phyloP scores from a whole-genome alignment of 2,888 invertebrate genomes.

The Trimorus sp. region DNA sequence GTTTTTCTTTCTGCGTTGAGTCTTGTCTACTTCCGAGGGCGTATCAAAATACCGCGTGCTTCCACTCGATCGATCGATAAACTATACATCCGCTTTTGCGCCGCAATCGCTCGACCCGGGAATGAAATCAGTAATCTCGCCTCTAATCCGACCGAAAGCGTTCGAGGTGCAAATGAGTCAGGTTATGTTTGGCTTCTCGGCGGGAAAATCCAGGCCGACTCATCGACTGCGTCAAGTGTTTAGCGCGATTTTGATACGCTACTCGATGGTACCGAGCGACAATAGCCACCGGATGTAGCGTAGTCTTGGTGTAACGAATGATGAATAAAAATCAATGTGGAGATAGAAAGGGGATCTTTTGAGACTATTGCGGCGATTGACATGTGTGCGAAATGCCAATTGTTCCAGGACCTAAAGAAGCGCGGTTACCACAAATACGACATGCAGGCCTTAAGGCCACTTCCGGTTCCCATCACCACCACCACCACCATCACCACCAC shows the following conservation, averaged over 20 bases:
- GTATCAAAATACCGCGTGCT: constrained; percentile 39
- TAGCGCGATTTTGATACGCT: constrained; percentile 36
- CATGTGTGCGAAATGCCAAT: constrained; percentile 77
- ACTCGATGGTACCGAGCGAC: background rate
- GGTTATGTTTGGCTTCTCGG: too few relatives aligned
- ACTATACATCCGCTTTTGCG: background rate
- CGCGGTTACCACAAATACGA: constrained; percentile 81
- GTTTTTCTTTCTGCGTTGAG: too few relatives aligned
- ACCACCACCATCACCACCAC: constrained; percentile 74
- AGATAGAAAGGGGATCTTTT: constrained; percentile 38
- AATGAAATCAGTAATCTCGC: constrained; percentile 35
- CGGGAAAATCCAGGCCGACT: background rate
- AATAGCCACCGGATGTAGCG: too few relatives aligned
- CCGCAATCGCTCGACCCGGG: constrained; percentile 22
- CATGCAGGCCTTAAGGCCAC: constrained; percentile 81
- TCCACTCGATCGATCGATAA: constrained; percentile 11
- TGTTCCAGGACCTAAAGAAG: constrained; percentile 82
- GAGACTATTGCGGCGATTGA: constrained; percentile 69
- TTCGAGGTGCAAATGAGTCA: too few relatives aligned
- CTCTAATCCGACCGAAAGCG: constrained; percentile 8
- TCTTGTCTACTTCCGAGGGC: constrained; percentile 20
- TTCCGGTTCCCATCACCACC: constrained; percentile 77
- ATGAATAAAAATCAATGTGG: constrained; percentile 6
- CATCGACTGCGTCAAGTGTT: background rate
- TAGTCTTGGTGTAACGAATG: background rate